phyloP scores from a whole-genome alignment of 2,888 invertebrate genomes.

The Monochamus alternatus region DNA sequence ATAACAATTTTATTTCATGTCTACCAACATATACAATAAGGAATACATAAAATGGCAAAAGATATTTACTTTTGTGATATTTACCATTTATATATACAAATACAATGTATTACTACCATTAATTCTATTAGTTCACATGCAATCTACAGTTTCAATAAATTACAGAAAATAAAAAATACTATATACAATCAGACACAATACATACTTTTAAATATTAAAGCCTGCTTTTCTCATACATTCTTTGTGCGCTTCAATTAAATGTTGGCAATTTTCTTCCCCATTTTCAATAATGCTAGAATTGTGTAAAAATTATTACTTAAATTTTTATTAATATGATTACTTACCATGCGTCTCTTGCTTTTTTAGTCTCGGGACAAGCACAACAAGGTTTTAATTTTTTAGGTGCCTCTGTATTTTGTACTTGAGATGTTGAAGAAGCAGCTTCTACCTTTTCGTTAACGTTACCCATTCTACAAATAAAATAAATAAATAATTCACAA shows the following conservation, averaged over 20 bases:
- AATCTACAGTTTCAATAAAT: background rate
- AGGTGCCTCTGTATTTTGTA: conserved; percentile 66
- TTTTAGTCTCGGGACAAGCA: conserved; percentile 97
- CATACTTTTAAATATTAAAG: conserved; percentile 86
- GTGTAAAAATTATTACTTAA: conserved; percentile 8
- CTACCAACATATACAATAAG: conserved; percentile 9
- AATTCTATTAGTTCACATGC: background rate
- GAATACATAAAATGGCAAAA: no score
- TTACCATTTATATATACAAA: no score
- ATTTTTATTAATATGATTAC: conserved; percentile 45
- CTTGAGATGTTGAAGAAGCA: conserved; percentile 60
- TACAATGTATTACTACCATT: no score
- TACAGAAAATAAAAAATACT: background rate
- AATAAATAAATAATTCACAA: conserved; percentile 11
- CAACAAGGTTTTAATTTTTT: conserved; percentile 95
- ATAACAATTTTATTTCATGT: background rate
- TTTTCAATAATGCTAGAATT: conserved; percentile 88
- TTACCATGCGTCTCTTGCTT: conserved; percentile 92
- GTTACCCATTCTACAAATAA: conserved; percentile 72
- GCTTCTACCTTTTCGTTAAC: conserved; percentile 72
- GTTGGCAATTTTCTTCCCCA: conserved; percentile 92
- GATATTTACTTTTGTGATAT: no score
- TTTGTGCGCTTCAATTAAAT: conserved; percentile 96
- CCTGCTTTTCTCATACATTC: conserved; percentile 97
- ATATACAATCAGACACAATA: background rate